Base-by-base conservation (phyloP, 2,888 invertebrate genomes). In the Epistrophe eligans region DNA sequence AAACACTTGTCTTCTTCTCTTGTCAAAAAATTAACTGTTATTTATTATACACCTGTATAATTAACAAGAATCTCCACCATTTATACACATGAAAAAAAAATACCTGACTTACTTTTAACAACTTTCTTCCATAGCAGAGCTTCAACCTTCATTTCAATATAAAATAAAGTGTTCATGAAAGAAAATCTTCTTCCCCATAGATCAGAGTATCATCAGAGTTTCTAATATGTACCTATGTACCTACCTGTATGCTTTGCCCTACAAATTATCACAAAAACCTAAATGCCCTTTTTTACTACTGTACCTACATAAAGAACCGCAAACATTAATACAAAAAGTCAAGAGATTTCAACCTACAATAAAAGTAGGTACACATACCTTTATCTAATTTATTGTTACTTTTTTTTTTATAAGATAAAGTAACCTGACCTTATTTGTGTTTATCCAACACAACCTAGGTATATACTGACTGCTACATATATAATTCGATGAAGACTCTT, bases 361-460 rank as follows among this genome's bases (percentile, higher is more conserved):
- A 13, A 55, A 55, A 28, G 28, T 19, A 10, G 11, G 4, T 52
- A 52, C 24, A 52, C 24, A 24, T 10, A 11, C 24, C 13, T 52
- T 11, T 7, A 32, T 55, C 32, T 55, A 55, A 55, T 24, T 24
- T 24, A 24, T 55, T 55, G 55, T 55, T 55, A 32, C 55, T 28
- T 32, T 28, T 28, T 52, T 52, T 28, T 55, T 35, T 35, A 6
- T 35, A 0, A 8, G 6, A 8, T 35, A 32, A 15, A 28, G 9
- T 55, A 62, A 43, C 24, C 62, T 62, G 62, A 62, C 62, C 62
- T 62, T 62, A 62, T 62, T 62, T 24, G 15, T 24, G 62, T 62
- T 43, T 43, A 62, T 19, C 13, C 62, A 62, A 28, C 43, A 24
- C 8, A 62, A 38, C 28, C 24, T 48, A 15, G 24, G 24, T 24